Conservation (phyloP, 2,888 invertebrate species). For the Polietes domitor region DNA sequence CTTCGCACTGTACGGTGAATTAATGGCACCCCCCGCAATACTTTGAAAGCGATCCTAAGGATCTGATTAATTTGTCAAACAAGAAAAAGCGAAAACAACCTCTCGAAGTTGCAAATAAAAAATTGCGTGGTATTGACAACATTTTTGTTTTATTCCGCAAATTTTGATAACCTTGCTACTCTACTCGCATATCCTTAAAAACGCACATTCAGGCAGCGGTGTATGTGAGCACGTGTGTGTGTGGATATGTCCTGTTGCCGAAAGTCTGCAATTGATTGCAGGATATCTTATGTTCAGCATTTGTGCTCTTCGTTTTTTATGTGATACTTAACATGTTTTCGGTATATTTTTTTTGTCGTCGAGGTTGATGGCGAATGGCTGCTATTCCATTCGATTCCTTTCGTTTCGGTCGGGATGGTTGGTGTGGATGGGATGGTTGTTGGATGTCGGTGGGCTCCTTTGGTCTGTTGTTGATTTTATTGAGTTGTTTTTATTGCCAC, state of each 20-base stretch:
- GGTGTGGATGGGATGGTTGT: neutral
- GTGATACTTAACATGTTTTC: slow-evolving; percentile 59
- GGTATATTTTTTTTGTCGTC: neutral
- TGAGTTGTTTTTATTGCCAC: slow-evolving; percentile 56
- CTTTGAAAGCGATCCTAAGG: neutral
- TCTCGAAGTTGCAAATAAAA: slow-evolving; percentile 14
- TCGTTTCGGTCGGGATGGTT: slow-evolving; percentile 3
- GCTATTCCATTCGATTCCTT: slow-evolving; percentile 9
- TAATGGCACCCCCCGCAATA: neutral
- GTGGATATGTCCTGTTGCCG: neutral
- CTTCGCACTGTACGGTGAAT: neutral
- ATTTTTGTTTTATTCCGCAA: slow-evolving; percentile 23
- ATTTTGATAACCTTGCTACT: slow-evolving; percentile 43
- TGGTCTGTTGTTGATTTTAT: slow-evolving; percentile 52
- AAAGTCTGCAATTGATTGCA: slow-evolving; percentile 64
- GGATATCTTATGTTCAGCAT: slow-evolving; percentile 39
- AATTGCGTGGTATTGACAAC: slow-evolving; percentile 30
- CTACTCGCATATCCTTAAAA: neutral
- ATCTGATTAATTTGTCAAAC: slow-evolving; percentile 41
- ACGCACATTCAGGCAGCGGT: too few species aligned
- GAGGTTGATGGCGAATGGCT: neutral
- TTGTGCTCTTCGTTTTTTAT: slow-evolving; percentile 61
- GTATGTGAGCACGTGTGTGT: neutral
- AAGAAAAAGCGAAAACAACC: neutral
- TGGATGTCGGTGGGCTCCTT: slow-evolving; percentile 37